These are phyloP conservation scores for Dasysyrphus albostriatus DNA, from an alignment of 2,888 invertebrate species.

Conservation along the genomic window DNA sequence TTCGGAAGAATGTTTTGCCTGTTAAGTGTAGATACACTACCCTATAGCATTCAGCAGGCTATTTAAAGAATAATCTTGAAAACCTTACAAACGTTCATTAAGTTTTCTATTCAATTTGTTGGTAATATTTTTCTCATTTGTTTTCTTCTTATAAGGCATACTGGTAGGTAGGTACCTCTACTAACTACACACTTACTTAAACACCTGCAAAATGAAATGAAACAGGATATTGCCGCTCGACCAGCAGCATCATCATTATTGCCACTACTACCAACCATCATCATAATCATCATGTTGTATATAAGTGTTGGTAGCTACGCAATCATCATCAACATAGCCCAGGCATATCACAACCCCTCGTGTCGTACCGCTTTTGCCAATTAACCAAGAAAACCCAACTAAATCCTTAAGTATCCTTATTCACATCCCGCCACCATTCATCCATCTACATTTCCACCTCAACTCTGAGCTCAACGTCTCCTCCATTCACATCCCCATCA, in stretches of 20 bases:
- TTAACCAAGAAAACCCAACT: slow-evolving; percentile 76
- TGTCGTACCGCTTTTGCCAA: slow-evolving; percentile 72
- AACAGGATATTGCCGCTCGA: slow-evolving; percentile 69
- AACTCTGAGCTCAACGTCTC: slow-evolving; percentile 24
- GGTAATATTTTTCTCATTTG: background rate
- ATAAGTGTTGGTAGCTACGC: slow-evolving; percentile 56
- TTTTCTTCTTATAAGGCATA: background rate
- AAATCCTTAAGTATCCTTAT: slow-evolving; percentile 76
- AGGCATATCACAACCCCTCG: slow-evolving; percentile 39
- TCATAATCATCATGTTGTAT: slow-evolving; percentile 49
- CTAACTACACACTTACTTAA: slow-evolving; percentile 50
- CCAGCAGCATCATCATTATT: slow-evolving; percentile 49
- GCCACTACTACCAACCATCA: slow-evolving; percentile 24
- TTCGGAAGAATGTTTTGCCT: too few species aligned
- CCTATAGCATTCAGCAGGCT: background rate
- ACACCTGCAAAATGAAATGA: slow-evolving; percentile 68
- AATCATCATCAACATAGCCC: slow-evolving; percentile 56
- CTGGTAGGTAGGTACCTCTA: too few species aligned
- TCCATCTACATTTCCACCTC: slow-evolving; percentile 57
- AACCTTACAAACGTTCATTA: background rate
- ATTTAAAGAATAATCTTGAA: background rate
- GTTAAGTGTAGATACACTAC: background rate
- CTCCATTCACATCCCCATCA: slow-evolving; percentile 8
- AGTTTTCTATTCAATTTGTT: background rate
- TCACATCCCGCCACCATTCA: slow-evolving; percentile 76